These are phyloP conservation scores for Octodonta nipae DNA, from an alignment of 2,888 invertebrate species.

Conservation along the genomic window DNA sequence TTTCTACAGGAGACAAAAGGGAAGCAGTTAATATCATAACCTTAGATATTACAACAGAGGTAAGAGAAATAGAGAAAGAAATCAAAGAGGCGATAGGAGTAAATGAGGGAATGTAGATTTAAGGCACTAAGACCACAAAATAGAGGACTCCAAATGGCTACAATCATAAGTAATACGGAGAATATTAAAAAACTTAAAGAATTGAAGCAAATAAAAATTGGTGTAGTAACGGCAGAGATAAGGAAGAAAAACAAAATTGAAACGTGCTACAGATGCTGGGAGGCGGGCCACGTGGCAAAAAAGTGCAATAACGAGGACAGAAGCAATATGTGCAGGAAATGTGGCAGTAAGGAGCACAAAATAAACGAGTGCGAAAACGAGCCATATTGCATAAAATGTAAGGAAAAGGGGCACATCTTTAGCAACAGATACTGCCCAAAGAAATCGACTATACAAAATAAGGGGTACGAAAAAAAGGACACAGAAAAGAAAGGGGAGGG, in stretches of 20 bases:
- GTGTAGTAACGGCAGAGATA: not conserved
- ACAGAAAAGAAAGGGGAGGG: not conserved
- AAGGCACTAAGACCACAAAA: too few species aligned
- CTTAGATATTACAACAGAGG: too few species aligned
- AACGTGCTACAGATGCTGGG: not conserved
- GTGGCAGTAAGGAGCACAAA: not conserved
- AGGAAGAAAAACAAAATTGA: not conserved
- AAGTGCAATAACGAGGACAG: slow-evolving; percentile 2
- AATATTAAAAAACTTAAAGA: too few species aligned
- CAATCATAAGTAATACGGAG: too few species aligned
- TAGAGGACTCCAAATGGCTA: too few species aligned
- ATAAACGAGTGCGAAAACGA: not conserved
- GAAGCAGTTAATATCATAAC: too few species aligned
- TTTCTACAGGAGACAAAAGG: too few species aligned
- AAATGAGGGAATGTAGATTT: too few species aligned
- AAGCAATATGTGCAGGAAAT: not conserved
- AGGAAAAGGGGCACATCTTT: slow-evolving; percentile 1
- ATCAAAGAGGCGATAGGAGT: too few species aligned
- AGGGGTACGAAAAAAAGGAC: slow-evolving; percentile 1
- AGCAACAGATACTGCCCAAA: slow-evolving; percentile 1
- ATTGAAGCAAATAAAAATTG: not conserved
- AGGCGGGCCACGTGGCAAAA: not conserved
- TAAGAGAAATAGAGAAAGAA: too few species aligned
- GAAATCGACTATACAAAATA: too few species aligned
- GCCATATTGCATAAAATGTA: slow-evolving; percentile 3